Evolutionary conservation across 2,113 vertebrate genomes (phyloP).

Genomic region (Saccopteryx bilineata): DNA sequence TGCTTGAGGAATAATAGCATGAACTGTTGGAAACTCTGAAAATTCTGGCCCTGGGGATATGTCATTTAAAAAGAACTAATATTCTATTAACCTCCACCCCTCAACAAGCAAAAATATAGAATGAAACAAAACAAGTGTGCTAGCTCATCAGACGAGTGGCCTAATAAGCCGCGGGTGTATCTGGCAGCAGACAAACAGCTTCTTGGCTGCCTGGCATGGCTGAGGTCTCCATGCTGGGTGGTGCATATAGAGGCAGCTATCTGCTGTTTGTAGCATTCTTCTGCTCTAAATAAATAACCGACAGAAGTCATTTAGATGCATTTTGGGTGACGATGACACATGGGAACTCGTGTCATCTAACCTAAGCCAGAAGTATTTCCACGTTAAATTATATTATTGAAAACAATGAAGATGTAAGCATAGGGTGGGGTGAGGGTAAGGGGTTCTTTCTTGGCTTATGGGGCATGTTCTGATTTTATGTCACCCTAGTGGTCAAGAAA

Average conservation of each 20-base stretch:
- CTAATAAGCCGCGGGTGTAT: accelerated
- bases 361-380: constrained; percentile 66
- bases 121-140: neutral
- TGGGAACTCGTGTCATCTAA: constrained; percentile 37
- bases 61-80: constrained; percentile 60
- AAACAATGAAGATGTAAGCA: constrained; percentile 55
- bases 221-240: neutral
- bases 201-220: accelerated
- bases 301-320: constrained; percentile 33
- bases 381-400: constrained; percentile 75
- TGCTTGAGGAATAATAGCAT: constrained; percentile 62
- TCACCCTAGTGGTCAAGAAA: constrained; percentile 84
- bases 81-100: neutral
- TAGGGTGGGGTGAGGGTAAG: neutral
- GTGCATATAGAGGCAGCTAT: neutral
- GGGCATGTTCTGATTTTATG: constrained; percentile 70
- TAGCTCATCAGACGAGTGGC: neutral
- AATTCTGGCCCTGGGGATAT: constrained; percentile 61
- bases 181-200: no score
- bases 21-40: constrained; percentile 64
- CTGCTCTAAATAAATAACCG: constrained; percentile 64
- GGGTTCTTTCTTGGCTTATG: neutral
- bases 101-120: constrained; percentile 23
- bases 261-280: constrained; percentile 29
- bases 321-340: constrained; percentile 70